Evolutionary conservation across 2,888 invertebrate genomes (phyloP), one percentile per base, ranked within the genome.

Genomic region (Tethea ocularis): DNA sequence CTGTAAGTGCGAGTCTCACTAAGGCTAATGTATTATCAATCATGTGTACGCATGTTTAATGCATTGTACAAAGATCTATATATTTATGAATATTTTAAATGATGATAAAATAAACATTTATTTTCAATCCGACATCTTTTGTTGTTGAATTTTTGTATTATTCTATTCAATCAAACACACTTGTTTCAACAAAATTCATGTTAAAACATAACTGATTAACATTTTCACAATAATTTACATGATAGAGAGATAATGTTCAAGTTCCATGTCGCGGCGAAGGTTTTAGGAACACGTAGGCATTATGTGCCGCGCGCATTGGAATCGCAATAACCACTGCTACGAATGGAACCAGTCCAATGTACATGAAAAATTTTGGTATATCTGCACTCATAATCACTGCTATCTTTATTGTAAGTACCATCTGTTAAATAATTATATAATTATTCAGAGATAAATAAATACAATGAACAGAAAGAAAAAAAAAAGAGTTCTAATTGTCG

Each of bases 81-180:
- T 92, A 92, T 91, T 91, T 92, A 91, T 91, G 81, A 88, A 87
- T 87, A 90, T 89, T 88, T 86, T 89, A 88, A 91, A 87, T 86
- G 89, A 91, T 91, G 90, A 92, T 90, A 88, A 80, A 92, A 89
- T 92, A 93, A 92, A 91, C 83, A 87, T 86, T 87, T 92, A 91
- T 91, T 91, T 89, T 91, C 86, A 90, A 87, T 85, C 84, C 83
- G 62, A 75, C 65, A 68, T 70, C 59, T 83, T 82, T 82, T 80
- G 79, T 60, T 64, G 2, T 46, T 20, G 7, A 0, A 20, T 46
- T 46, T 46, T 46, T 20, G 20, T 46, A 17, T 41, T 17, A 41
- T 41, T 41, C 8, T 20, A 33, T 20, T 10, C 46, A 46, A 46
- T 46, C 10, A 17, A 46, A 46, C 41, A 46, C 10, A 46, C 46